Evolutionary conservation across 2,113 vertebrate species (phyloP), one percentile per base, ranked within the genome.

Genomic region (Leucopternis melanops): DNA sequence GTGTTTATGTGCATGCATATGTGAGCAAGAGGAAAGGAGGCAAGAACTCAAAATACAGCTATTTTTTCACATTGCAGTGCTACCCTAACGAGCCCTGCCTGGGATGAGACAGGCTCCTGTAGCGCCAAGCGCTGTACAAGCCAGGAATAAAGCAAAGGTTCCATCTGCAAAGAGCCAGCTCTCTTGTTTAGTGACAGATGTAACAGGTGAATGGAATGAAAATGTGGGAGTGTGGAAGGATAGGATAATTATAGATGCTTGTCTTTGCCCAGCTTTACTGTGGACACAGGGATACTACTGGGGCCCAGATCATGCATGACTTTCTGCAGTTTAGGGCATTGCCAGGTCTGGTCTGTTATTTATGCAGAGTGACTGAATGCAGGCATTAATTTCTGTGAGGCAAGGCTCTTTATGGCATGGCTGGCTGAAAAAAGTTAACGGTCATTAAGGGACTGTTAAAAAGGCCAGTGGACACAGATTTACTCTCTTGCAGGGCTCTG

Each of bases 401-500:
- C 54, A 87, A 69, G 29, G 44, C 9, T 73, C 26, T 66, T 82
- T 44, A 84, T 66, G 47, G 36, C n/a, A 97, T 97, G 97, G 93
- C 94, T 91, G 94, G 94, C 96, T 97, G 96, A 95, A 97, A 96
- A 95, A 97, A 98, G 97, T 97, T 97, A 97, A 98, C 96, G 92
- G 97, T 97, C 97, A 97, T 97, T 97, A 97, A 96, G 95, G 38
- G 92, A 50, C 95, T 96, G 93, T 93, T 95, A 92, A 95, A 97
- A 96, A 96, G 92, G 94, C 94, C 86, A 73, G 86, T 90, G 97
- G 97, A 95, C 96, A 94, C 78, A 88, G 96, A 94, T 95, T 94
- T 92, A 81, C 92, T 95, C 70, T 34, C 81, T 92, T 92, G 66
- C 91, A 49, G 90, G 91, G 83, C 94, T 95, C 71, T 92, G 88